phyloP scores from a whole-genome alignment of 2,888 invertebrate genomes.

The Noctuana brunneofusca region DNA sequence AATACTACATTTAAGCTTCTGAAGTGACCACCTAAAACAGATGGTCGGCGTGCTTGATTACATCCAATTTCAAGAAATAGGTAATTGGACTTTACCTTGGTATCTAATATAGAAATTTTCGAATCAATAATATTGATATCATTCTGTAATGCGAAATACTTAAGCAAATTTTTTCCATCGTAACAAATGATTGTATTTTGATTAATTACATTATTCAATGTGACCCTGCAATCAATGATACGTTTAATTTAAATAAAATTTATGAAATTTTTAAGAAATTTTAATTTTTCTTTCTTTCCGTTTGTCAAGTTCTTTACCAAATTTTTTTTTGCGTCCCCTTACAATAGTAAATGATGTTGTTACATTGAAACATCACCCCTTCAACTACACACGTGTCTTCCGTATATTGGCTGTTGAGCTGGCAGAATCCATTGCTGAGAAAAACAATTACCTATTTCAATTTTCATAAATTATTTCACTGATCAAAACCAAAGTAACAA shows the following conservation, averaged over 20 bases:
- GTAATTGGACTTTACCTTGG: slow-evolving; percentile 50
- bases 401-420: slow-evolving; percentile 61
- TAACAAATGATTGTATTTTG: slow-evolving; percentile 61
- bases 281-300: too few species aligned
- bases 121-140: slow-evolving; percentile 45
- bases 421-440: slow-evolving; percentile 66
- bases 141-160: slow-evolving; percentile 54
- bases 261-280: too few species aligned
- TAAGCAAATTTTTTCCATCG: slow-evolving; percentile 63
- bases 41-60: too few species aligned
- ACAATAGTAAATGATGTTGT: slow-evolving; percentile 54
- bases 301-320: slow-evolving; percentile 41
- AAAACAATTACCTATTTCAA: neutral
- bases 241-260: neutral
- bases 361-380: slow-evolving; percentile 55
- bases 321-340: slow-evolving; percentile 42
- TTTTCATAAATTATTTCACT: neutral
- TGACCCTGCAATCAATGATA: slow-evolving; percentile 24
- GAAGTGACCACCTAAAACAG: too few species aligned
- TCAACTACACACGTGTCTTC: slow-evolving; percentile 57
- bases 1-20: too few species aligned
- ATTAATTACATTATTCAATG: slow-evolving; percentile 46
- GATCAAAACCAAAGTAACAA: too few species aligned
- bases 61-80: too few species aligned
- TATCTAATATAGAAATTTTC: slow-evolving; percentile 50